Conservation (phyloP, 2,113 vertebrate species). For the Poicephalus gulielmi region DNA sequence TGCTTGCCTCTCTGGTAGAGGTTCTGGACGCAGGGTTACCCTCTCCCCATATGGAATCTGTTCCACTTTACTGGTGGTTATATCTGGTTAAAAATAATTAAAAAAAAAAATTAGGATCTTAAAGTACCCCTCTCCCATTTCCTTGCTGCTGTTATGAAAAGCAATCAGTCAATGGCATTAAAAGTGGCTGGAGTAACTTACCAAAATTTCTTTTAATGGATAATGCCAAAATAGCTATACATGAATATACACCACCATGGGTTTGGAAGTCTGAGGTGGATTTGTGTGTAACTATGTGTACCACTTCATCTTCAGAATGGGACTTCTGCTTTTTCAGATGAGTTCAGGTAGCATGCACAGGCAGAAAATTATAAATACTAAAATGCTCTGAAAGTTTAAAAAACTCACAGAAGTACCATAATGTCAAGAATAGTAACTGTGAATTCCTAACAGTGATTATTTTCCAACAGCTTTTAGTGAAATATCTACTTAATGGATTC, state of each 20-base stretch:
- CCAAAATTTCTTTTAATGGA: not conserved
- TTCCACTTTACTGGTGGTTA: conserved; percentile 86
- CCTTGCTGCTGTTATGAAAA: not conserved
- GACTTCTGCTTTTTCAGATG: not conserved
- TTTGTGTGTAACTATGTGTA: not conserved
- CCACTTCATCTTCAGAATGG: not conserved
- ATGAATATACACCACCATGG: not conserved
- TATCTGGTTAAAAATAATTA: conserved; percentile 67
- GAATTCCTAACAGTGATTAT: not conserved
- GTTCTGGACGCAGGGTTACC: conserved; percentile 92
- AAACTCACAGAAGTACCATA: not conserved
- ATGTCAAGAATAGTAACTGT: not conserved
- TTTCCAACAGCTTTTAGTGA: not conserved
- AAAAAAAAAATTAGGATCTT: not conserved
- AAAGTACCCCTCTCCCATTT: not conserved
- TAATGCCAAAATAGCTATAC: not conserved
- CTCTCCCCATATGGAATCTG: conserved; percentile 95
- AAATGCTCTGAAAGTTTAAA: not conserved
- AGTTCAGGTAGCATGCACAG: not conserved
- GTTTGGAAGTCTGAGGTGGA: not conserved
- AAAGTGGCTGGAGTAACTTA: not conserved
- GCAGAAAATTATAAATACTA: not conserved
- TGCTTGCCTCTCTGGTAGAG: conserved; percentile 80
- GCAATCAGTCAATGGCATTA: not conserved
- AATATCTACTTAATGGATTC: not conserved